These are phyloP conservation scores for Hirtodrosophila alboralis DNA, from an alignment of 2,888 invertebrate genomes.

Conservation along the genomic window DNA sequence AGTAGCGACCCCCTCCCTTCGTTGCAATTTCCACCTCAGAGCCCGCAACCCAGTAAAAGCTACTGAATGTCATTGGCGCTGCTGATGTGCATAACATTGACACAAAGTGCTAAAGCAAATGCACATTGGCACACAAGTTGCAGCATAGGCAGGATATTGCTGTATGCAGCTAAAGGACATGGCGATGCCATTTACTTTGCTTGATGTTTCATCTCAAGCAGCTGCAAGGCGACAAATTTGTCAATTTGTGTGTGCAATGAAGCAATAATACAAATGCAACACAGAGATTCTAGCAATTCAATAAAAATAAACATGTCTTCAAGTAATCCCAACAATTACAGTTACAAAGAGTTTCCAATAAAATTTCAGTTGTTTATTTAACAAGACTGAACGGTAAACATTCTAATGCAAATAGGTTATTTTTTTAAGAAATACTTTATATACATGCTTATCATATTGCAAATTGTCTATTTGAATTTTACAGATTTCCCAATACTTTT, in stretches of 20 bases:
- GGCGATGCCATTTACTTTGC: slow-evolving; percentile 40
- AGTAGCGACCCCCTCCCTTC: no score
- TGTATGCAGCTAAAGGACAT: background rate
- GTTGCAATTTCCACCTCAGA: background rate
- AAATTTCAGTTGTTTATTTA: no score
- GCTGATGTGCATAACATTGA: slow-evolving; percentile 78
- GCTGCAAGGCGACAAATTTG: slow-evolving; percentile 56
- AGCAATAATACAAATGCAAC: background rate
- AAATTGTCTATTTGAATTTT: no score
- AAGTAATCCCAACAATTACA: no score
- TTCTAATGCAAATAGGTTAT: no score
- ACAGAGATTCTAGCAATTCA: no score
- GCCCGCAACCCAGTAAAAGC: slow-evolving; percentile 18
- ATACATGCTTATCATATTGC: no score
- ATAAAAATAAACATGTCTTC: no score
- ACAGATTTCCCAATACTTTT: no score
- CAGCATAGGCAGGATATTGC: background rate
- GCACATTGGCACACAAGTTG: slow-evolving; percentile 13
- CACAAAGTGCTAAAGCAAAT: slow-evolving; percentile 63
- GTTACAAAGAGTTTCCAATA: no score
- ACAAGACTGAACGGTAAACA: no score
- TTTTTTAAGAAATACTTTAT: no score
- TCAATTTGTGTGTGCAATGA: slow-evolving; percentile 39
- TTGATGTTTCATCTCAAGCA: slow-evolving; percentile 14
- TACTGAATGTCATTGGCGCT: slow-evolving; percentile 60